Evolutionary conservation across 2,113 vertebrate genomes (phyloP).

Genomic region (Sterna hirundo): DNA sequence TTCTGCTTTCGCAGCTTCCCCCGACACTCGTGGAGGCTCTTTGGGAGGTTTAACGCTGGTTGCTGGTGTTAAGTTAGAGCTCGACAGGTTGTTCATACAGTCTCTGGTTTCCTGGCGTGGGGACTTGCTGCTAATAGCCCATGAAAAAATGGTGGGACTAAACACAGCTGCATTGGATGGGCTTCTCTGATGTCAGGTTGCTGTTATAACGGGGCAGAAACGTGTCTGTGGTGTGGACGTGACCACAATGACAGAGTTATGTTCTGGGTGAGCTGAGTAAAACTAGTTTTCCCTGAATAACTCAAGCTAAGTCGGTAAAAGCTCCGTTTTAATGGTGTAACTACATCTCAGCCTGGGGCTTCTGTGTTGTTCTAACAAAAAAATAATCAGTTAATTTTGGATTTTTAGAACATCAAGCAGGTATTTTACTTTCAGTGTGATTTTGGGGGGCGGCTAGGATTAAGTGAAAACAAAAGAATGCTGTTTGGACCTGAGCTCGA

Average conservation of each 20-base stretch:
- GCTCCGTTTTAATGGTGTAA: background rate
- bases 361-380: background rate
- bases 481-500: background rate
- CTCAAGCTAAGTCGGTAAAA: background rate
- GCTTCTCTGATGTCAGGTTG: background rate
- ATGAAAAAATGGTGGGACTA: background rate
- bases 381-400: background rate
- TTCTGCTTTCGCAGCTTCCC: slow-evolving; percentile 28
- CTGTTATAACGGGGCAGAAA: background rate
- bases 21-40: fast-evolving
- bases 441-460: background rate
- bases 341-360: background rate
- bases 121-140: background rate
- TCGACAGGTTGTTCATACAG: background rate
- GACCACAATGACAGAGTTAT: fast-evolving
- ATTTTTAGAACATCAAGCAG: background rate
- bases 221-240: background rate
- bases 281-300: background rate
- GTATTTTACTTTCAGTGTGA: background rate
- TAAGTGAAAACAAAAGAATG: background rate
- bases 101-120: background rate
- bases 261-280: background rate
- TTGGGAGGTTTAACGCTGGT: background rate
- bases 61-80: background rate
- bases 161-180: background rate